Base-by-base conservation (phyloP, 2,888 invertebrate species). In the Ormyrus rosae region DNA sequence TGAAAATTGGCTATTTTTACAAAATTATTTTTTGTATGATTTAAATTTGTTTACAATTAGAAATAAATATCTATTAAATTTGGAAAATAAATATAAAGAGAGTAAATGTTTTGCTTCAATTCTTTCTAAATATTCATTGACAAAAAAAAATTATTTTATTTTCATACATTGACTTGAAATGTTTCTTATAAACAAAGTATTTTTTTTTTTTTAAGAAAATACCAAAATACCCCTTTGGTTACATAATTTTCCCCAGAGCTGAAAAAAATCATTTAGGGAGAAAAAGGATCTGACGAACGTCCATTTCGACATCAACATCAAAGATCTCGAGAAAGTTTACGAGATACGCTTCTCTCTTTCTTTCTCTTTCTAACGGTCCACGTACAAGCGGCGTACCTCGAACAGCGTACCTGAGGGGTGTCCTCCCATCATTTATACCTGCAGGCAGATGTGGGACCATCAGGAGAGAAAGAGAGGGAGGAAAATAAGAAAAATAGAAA, bases 371-470 rank as follows among this genome's bases (percentile, higher is more conserved):
- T 34, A 34, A 34, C 46, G 46, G 45, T 10, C 5, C 6, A 63
- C 0, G 10, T 63, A 63, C 6, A 13, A 9, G 10, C 46, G 5
- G 13, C 46, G 9, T 19, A 63, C 5, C 61, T 63, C 61, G 11
- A 63, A 5, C 5, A 51, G 34, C 34, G 34, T 34, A 34, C 34
- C 34, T 63, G 46, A 63, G 61, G 64, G 64, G 63, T 73, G 72
- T 46, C 63, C 72, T 55, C 63, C 60, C 61, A 61, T 50, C 50
- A 58, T 50, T 13, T 46, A 56, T 46, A 13, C 7, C 48, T 50
- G 6, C 58, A 11, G 6, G 4, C 6, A 7, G 8, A 56, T 56
- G 7, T 10, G 50, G 19, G 65, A 67, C 6, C 10, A 34, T n/a
- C 4, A 51, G 51, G 55, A 50, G 50, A 58, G 60, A 76, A 11